Evolutionary conservation across 2,888 invertebrate genomes (phyloP).

Genomic region (Caenorhabditis uteleia): DNA sequence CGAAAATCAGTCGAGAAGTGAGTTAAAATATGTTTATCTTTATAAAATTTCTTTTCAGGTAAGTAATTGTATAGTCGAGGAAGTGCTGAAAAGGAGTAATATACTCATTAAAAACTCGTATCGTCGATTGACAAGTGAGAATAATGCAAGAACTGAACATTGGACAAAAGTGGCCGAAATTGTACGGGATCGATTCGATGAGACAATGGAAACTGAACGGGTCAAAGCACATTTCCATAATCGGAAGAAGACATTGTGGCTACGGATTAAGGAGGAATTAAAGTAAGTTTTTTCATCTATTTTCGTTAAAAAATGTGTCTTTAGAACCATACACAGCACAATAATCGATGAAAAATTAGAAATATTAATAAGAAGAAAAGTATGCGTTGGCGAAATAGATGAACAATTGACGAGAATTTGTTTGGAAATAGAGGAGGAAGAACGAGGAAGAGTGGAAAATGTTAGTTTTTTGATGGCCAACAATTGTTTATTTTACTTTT

Average conservation of each 20-base stretch:
- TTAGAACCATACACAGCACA: conserved; percentile 1
- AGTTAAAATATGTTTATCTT: too few relatives aligned
- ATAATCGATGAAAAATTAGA: conserved; percentile 38
- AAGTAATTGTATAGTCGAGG: conserved; percentile 41
- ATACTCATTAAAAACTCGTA: conserved; percentile 35
- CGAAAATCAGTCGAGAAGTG: too few relatives aligned
- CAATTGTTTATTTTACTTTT: too few relatives aligned
- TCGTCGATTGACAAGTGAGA: conserved; percentile 29
- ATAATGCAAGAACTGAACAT: conserved; percentile 30
- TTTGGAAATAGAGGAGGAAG: conserved; percentile 40
- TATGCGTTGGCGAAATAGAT: conserved; percentile 29
- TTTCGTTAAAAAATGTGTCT: neutral
- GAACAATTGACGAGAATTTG: conserved; percentile 35
- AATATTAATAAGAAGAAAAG: conserved; percentile 15
- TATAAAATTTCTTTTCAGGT: conserved; percentile 19
- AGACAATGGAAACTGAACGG: conserved; percentile 33
- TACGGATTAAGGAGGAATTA: conserved; percentile 70
- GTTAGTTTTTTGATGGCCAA: too few relatives aligned
- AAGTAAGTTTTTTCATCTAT: conserved; percentile 14
- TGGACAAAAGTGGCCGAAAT: conserved; percentile 26
- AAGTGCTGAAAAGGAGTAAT: conserved; percentile 40
- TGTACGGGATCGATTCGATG: conserved; percentile 29
- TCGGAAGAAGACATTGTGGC: conserved; percentile 33
- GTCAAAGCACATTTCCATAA: conserved; percentile 46
- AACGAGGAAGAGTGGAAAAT: too few relatives aligned